A percentile compares a stretch with the other conserved stretches of the same genome.
These are phyloP conservation scores for Oncorhynchus kisutch DNA, from an alignment of 2,113 vertebrate species.

Conservation along the genomic window DNA sequence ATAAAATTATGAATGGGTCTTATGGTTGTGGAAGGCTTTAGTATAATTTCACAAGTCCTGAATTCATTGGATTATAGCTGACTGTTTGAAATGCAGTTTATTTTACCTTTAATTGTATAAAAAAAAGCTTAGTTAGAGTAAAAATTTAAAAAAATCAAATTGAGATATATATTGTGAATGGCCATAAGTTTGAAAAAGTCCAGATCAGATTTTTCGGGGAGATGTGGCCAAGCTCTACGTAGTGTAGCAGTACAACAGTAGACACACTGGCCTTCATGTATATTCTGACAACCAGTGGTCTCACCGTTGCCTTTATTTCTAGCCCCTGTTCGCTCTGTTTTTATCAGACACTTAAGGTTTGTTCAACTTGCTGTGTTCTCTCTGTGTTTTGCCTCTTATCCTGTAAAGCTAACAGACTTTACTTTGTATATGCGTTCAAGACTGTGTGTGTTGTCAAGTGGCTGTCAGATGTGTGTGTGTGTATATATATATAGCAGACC, in stretches of 20 bases:
- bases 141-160: accelerated
- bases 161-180: no score
- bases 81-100: no score
- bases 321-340: conserved; percentile 21
- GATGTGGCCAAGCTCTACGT: no score
- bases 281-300: background rate
- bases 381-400: conserved; percentile 43
- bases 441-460: conserved; percentile 28
- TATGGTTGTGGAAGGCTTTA: no score
- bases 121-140: no score
- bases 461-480: conserved; percentile 20
- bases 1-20: no score
- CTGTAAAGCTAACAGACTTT: conserved; percentile 38
- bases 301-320: conserved; percentile 32
- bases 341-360: background rate
- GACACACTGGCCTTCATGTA: background rate
- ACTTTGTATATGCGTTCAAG: conserved; percentile 16
- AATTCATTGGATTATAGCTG: no score
- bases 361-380: conserved; percentile 60
- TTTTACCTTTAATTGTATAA: no score
- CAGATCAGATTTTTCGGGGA: no score
- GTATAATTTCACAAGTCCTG: no score
- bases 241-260: background rate
- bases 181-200: no score
- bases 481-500: conserved; percentile 14